A percentile compares a stretch with the other conserved stretches of the same genome.
These are phyloP conservation scores for Crioceris asparagi DNA, from an alignment of 2,888 invertebrate species.

Conservation along the genomic window DNA sequence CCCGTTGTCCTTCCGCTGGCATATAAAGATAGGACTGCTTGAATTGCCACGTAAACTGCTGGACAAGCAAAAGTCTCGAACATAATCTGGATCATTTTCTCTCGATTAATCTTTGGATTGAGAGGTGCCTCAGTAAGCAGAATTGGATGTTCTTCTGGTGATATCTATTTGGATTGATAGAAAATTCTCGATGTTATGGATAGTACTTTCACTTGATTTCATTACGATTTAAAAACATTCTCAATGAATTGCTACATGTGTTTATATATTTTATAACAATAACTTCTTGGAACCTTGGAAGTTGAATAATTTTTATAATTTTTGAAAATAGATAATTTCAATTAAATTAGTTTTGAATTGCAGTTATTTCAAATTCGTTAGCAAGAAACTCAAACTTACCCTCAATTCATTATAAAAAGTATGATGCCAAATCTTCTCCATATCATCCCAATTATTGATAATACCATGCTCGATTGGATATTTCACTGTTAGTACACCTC, in stretches of 20 bases:
- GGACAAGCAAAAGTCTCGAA: constrained; percentile 51
- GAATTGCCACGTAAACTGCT: constrained; percentile 61
- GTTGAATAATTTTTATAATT: too few relatives aligned
- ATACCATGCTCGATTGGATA: constrained; percentile 72
- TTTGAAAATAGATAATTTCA: too few relatives aligned
- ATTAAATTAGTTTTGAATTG: too few relatives aligned
- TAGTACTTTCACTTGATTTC: too few relatives aligned
- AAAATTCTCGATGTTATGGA: too few relatives aligned
- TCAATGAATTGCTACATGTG: too few relatives aligned
- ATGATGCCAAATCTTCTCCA: constrained; percentile 85
- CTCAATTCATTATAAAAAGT: constrained; percentile 72
- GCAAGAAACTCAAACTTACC: constrained; percentile 39
- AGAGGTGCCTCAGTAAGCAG: constrained; percentile 73
- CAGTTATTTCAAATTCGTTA: too few relatives aligned
- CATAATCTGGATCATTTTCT: constrained; percentile 63
- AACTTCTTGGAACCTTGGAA: too few relatives aligned
- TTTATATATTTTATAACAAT: too few relatives aligned
- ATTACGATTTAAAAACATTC: too few relatives aligned
- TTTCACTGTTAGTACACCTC: constrained; percentile 46
- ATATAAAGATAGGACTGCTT: constrained; percentile 62
- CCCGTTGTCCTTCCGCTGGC: constrained; percentile 66
- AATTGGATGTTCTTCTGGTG: constrained; percentile 71
- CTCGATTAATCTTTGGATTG: constrained; percentile 69
- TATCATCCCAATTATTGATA: constrained; percentile 75
- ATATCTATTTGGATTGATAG: too few relatives aligned